Base-by-base conservation (phyloP, 2,888 invertebrate species). In the Eucera pruinosa region DNA sequence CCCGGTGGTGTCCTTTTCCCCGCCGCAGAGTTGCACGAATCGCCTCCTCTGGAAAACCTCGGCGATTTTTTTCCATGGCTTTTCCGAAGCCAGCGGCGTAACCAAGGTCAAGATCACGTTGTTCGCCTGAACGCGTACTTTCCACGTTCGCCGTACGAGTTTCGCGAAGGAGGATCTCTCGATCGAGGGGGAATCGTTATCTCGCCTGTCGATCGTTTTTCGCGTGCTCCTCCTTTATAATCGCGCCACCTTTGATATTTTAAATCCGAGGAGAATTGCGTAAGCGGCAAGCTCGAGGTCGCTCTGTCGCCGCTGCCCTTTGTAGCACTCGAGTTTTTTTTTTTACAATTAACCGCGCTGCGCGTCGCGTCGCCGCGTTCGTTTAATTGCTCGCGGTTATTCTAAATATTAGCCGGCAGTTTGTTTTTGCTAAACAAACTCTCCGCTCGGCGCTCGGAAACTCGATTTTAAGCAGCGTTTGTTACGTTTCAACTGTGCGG, bases 1-100 rank as follows among this genome's bases (percentile, higher is more conserved):
- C 88, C 84, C 3, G 39, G 52, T 55, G 41, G 52, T 45, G 60
- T 57, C 48, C 60, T 71, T 65, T 83, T 82, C 70, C 73, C 74
- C 30, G 15, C 3, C 48, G 15, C 66, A 48, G 47, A 57, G 58
- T 39, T n/a, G 39, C 41, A 25, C 50, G 55, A 58, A 43, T 68
- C 64, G 43, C 45, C 55, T 45, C 67, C 68, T 7, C 39, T 23
- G 45, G 52, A 39, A 62, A 54, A 73, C 60, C 48, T 36, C 5
- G 11, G 11, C 9, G 25, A 52, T 58, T 50, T 43, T 64, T 50
- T 54, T 61, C 65, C 30, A 18, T 36, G 57, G 30, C n/a, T 64
- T 60, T 47, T 41, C 62, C 54, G 50, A n/a, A 47, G 36, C 41
- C 64, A 18, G 9, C 20, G 18, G 48, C 18, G 9, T 11, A 3